Conservation (phyloP, 2,888 invertebrate genomes). For the Nowickia ferox region DNA sequence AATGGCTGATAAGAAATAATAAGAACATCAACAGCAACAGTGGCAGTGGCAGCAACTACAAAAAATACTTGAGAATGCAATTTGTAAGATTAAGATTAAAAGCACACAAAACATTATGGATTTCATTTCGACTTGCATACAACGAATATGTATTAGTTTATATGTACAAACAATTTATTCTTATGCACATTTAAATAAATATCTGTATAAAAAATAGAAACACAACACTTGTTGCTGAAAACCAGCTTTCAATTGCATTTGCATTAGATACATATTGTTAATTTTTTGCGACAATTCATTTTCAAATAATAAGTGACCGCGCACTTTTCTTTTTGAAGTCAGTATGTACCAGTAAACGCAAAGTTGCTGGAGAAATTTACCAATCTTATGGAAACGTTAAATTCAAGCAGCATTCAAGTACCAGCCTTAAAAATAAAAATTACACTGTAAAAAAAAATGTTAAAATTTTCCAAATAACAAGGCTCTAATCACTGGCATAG, state of each 20-base stretch:
- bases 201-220: conserved; percentile 1
- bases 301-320: too few relatives aligned
- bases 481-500: too few relatives aligned
- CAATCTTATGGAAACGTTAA: too few relatives aligned
- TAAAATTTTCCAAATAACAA: too few relatives aligned
- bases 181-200: not conserved
- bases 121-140: conserved; percentile 33
- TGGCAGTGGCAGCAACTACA: not conserved
- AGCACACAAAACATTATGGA: conserved; percentile 49
- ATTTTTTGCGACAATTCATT: too few relatives aligned
- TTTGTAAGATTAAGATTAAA: conserved; percentile 69
- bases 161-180: not conserved
- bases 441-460: too few relatives aligned
- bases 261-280: too few relatives aligned
- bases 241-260: not conserved
- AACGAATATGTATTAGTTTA: conserved; percentile 2
- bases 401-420: too few relatives aligned
- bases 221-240: conserved; percentile 53
- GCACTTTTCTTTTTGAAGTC: too few relatives aligned
- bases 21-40: conserved; percentile 17
- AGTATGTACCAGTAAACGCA: too few relatives aligned
- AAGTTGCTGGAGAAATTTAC: too few relatives aligned
- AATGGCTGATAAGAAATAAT: conserved; percentile 57
- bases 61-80: conserved; percentile 64
- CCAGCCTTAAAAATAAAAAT: too few relatives aligned